Evolutionary conservation across 1,140 invertebrate genomes (phyloP), one percentile per base, ranked within the genome.

Genomic region (Caerostris extrusa): DNA sequence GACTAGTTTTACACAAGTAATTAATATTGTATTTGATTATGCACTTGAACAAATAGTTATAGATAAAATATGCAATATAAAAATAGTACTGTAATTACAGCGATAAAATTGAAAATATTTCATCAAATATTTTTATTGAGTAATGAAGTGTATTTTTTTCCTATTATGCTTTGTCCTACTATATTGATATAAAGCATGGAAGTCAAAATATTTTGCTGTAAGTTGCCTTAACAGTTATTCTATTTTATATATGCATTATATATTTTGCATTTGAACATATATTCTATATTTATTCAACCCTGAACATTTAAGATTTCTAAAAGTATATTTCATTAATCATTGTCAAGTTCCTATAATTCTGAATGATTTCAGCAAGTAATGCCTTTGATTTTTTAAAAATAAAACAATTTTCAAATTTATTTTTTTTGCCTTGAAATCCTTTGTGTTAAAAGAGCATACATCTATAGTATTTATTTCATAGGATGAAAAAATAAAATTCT

Each of bases 201-300:
- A 19, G 10, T 12, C 4, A 77, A 77, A 7, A 50, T 77, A 77
- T 77, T 77, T 5, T 50, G 34, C 71, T 77, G 14, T 77, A 53
- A 77, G 71, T 77, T 77, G 71, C 71, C 71, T 77, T 77, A 77
- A 77, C 53, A 50, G 53, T 77, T 77, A 77, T 77, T 64, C 50
- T 77, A 77, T 53, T 77, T 77, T 77, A 50, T 77, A 77, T 34
- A 77, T 77, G 19, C 19, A 77, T 53, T 34, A 50, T 7, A 12
- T 77, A 14, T 77, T 53, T 77, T 77, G 71, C 71, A 77, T 77
- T 77, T 77, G 71, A 50, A 77, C 34, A 77, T 77, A 50, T 77
- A 77, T 77, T 53, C 53, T 34, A 34, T 34, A 34, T 34, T 34
- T 34, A 34, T 34, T 34, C 34, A 34, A 34, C 34, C 34, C 34